These are phyloP conservation scores for Pollicipes pollicipes DNA, from an alignment of 1,140 invertebrate genomes.

Conservation along the genomic window DNA sequence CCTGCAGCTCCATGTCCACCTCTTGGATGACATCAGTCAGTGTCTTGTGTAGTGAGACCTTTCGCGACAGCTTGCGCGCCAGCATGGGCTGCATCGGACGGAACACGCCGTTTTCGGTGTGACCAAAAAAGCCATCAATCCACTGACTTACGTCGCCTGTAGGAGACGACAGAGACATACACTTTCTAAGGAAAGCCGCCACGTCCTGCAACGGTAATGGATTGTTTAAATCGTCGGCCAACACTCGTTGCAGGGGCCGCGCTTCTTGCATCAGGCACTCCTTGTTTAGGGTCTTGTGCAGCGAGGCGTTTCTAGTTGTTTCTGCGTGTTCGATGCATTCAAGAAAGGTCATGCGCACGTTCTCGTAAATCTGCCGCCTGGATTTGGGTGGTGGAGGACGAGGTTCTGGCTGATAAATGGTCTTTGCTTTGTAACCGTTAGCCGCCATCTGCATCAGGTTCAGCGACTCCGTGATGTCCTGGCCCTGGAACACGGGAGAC, in stretches of 20 bases:
- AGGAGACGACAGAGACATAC: background rate
- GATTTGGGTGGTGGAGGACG: background rate
- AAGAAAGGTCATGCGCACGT: background rate
- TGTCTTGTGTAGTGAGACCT: background rate
- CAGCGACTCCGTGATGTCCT: background rate
- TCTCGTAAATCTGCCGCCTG: background rate
- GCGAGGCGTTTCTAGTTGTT: background rate
- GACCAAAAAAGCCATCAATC: background rate
- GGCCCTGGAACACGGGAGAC: background rate
- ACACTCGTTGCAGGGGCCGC: background rate
- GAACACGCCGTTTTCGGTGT: background rate
- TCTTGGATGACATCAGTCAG: background rate
- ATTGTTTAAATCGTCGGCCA: background rate
- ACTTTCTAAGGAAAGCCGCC: background rate
- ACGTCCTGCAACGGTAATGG: background rate
- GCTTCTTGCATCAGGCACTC: background rate
- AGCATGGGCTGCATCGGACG: background rate
- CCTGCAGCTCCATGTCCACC: background rate
- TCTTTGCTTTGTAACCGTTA: background rate
- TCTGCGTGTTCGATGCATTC: background rate
- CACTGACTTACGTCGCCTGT: background rate
- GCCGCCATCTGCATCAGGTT: slow-evolving; percentile 1
- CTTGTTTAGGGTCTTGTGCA: background rate
- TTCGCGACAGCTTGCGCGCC: background rate
- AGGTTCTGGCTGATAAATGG: background rate